Base-by-base conservation (phyloP, 1,140 invertebrate species). In the Pseudomyrmex concolor region DNA sequence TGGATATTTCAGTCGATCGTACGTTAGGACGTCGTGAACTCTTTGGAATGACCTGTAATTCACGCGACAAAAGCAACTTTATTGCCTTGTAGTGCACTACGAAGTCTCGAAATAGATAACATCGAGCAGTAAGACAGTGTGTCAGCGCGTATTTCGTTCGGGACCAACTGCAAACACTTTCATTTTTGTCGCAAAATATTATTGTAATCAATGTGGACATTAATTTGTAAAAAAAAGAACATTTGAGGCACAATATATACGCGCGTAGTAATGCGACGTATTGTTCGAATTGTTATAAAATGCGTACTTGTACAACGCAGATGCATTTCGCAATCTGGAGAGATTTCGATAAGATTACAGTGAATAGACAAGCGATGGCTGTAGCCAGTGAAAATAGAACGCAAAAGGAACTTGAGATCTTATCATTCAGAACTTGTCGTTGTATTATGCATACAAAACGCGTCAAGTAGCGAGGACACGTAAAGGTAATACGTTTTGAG, bases 401-500 rank as follows among this genome's bases (percentile, higher is more conserved):
- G 25, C n/a, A 57, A 84, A 78, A 59, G 45, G 19, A 68, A 68
- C 45, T 68, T n/a, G 55, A 64, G 71, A 77, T 83, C 62, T 78
- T 84, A 67, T 84, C 60, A 67, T 77, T 66, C 82, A 34, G 55
- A 22, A 68, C 60, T 51, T 17, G 63, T 76, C 25, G 5, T 51
- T 78, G 73, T 76, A 84, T 84, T 84, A 84, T 84, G 73, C 74
- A 84, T 78, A 78, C 63, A 66, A 84, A 78, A 67, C 54, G 43
- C 74, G 82, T 67, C 63, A 84, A 80, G 55, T 80, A 50, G 54
- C 57, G 74, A 3, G 82, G 19, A 80, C 82, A 84, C 60, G 74
- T 84, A 84, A 70, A 68, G n/a, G 74, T 67, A 78, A 77, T 84
- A 80, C 19, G 51, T 77, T 83, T 50, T 13, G 43, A 78, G 72